Percentiles rank a stretch among this genome's conserved stretches.
Evolutionary conservation across 1,140 invertebrate genomes (phyloP).

Genomic region (Drosophila burlai): DNA sequence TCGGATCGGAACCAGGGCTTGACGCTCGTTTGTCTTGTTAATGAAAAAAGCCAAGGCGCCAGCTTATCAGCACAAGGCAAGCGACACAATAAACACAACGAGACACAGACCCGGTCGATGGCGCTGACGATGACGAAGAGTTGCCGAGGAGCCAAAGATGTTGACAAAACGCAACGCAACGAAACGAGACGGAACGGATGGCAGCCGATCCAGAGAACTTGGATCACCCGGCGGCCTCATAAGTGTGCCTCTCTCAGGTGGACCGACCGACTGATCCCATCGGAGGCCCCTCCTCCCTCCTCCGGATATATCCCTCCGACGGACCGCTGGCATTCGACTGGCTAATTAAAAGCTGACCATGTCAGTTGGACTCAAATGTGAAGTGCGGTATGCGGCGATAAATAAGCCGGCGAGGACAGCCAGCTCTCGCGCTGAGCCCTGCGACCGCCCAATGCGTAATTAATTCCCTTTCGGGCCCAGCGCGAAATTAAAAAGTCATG

Average conservation of each 20-base stretch:
- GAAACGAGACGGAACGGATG: slow-evolving; percentile 20
- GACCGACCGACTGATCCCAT: slow-evolving; percentile 9
- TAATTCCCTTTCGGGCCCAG: slow-evolving; percentile 83
- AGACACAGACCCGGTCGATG: slow-evolving; percentile 22
- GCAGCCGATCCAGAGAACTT: slow-evolving; percentile 13
- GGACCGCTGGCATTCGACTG: slow-evolving; percentile 39
- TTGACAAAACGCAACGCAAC: slow-evolving; percentile 74
- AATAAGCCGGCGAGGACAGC: slow-evolving; percentile 56
- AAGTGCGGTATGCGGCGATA: slow-evolving; percentile 80
- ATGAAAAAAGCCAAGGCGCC: slow-evolving; percentile 85
- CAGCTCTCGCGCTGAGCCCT: slow-evolving; percentile 48
- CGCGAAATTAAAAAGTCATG: slow-evolving; percentile 85
- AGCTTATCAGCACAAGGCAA: slow-evolving; percentile 80
- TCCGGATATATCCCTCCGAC: slow-evolving; percentile 10
- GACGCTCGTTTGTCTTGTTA: slow-evolving; percentile 79
- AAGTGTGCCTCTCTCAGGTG: slow-evolving; percentile 64
- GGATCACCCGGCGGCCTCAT: slow-evolving; percentile 50
- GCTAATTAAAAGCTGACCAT: slow-evolving; percentile 82
- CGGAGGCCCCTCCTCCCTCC: slow-evolving; percentile 8
- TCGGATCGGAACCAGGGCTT: slow-evolving; percentile 24
- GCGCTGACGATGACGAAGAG: slow-evolving; percentile 25
- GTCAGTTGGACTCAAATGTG: slow-evolving; percentile 78
- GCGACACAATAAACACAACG: slow-evolving; percentile 71
- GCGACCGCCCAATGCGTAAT: slow-evolving; percentile 84
- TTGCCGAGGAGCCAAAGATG: slow-evolving; percentile 52